These are phyloP conservation scores for Atherinosoma microstoma DNA, from an alignment of 2,797 vertebrate species.

Conservation along the genomic window DNA sequence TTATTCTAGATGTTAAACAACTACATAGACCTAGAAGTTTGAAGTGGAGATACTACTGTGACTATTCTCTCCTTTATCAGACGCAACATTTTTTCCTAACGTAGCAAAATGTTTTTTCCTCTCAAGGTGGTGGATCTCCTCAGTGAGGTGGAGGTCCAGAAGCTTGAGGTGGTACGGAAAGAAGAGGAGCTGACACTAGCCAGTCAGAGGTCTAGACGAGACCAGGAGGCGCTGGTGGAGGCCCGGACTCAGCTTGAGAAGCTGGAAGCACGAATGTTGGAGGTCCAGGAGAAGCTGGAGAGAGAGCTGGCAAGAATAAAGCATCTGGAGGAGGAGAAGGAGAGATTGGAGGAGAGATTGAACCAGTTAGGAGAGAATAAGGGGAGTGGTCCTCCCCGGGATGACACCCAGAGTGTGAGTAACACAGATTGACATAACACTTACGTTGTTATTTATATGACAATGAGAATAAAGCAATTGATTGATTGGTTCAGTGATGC, in stretches of 20 bases:
- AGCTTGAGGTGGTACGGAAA: conserved; percentile 87
- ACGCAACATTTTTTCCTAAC: background rate
- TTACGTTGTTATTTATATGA: no score
- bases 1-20: no score
- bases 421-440: background rate
- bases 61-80: background rate
- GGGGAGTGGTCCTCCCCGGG: conserved; percentile 44
- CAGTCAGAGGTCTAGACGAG: conserved; percentile 78
- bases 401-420: conserved; percentile 66
- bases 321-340: conserved; percentile 85
- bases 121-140: conserved; percentile 86
- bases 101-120: background rate
- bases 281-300: conserved; percentile 86
- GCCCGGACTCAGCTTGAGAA: conserved; percentile 81
- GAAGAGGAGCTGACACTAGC: conserved; percentile 86
- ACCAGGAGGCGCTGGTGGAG: conserved; percentile 85
- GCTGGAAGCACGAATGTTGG: conserved; percentile 81
- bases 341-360: conserved; percentile 84
- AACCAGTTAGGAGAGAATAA: conserved; percentile 65
- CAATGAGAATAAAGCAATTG: no score
- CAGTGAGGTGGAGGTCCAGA: conserved; percentile 88
- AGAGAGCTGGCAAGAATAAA: conserved; percentile 82
- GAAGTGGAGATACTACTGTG: background rate
- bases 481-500: background rate
- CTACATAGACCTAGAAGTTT: background rate